Evolutionary conservation across 2,797 vertebrate species (phyloP).

Genomic region (Poecilia gillii): DNA sequence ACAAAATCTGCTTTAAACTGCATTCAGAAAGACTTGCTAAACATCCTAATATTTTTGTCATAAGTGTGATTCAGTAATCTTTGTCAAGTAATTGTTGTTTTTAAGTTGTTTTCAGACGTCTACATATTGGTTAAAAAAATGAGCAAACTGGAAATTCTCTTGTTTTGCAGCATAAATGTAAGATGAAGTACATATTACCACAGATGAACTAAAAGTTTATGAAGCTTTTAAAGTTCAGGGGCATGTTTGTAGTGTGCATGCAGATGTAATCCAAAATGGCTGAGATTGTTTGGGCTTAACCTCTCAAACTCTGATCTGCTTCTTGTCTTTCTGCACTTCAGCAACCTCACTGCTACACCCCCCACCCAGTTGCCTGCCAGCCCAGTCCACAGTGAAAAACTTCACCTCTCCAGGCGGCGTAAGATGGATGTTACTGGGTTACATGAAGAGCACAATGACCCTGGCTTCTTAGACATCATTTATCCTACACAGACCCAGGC

Average conservation of each 20-base stretch:
- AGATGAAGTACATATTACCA: background rate
- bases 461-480: slow-evolving; percentile 43
- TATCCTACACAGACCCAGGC: slow-evolving; percentile 25
- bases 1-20: slow-evolving; percentile 32
- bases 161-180: background rate
- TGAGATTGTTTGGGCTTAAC: slow-evolving; percentile 13
- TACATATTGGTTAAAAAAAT: background rate
- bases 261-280: slow-evolving; percentile 19
- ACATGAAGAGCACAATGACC: slow-evolving; percentile 39
- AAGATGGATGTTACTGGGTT: slow-evolving; percentile 45
- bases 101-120: background rate
- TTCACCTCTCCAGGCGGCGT: slow-evolving; percentile 34
- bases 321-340: slow-evolving; percentile 74
- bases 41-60: slow-evolving; percentile 15
- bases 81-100: background rate
- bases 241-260: background rate
- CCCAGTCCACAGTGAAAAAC: slow-evolving; percentile 51
- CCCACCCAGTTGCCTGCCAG: slow-evolving; percentile 39
- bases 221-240: background rate
- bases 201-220: background rate
- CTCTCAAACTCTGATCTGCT: slow-evolving; percentile 63
- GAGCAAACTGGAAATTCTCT: background rate
- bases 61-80: background rate
- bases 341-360: slow-evolving; percentile 42
- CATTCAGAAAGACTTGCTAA: slow-evolving; percentile 15